Evolutionary conservation across 2,113 vertebrate species (phyloP).

Genomic region (Calonectris borealis): DNA sequence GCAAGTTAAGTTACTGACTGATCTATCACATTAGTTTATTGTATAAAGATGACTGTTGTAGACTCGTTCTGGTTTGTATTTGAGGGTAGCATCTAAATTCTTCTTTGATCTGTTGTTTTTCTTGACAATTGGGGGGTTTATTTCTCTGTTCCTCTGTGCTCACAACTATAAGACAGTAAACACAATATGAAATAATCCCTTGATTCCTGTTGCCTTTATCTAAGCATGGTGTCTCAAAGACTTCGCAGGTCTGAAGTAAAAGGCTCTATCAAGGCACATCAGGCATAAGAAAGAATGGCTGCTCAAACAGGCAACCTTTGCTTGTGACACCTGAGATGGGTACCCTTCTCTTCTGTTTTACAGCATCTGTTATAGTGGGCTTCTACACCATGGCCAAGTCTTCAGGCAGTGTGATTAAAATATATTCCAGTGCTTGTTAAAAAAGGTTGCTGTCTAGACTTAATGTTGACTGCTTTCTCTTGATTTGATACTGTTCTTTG

Average conservation of each 20-base stretch:
- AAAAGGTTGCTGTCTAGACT: background rate
- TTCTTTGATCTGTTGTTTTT: constrained; percentile 23
- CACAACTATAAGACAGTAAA: background rate
- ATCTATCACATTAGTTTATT: background rate
- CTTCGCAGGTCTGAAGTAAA: background rate
- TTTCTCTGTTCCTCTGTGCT: background rate
- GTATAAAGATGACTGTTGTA: background rate
- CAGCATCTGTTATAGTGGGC: background rate
- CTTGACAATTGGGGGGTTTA: background rate
- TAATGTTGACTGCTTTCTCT: background rate
- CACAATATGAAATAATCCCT: background rate
- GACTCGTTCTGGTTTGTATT: background rate
- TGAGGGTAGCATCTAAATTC: background rate
- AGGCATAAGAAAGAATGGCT: background rate
- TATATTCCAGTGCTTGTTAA: background rate
- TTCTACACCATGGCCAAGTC: background rate
- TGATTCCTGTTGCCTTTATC: background rate
- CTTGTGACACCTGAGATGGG: background rate
- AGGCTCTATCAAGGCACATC: background rate
- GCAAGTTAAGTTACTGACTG: background rate
- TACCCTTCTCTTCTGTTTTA: background rate
- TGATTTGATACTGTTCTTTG: background rate
- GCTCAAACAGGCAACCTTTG: background rate
- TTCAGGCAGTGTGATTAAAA: background rate
- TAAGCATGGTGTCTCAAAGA: background rate